These are phyloP conservation scores for Drosophila nigricruria DNA, from an alignment of 2,888 invertebrate genomes.

Conservation along the genomic window DNA sequence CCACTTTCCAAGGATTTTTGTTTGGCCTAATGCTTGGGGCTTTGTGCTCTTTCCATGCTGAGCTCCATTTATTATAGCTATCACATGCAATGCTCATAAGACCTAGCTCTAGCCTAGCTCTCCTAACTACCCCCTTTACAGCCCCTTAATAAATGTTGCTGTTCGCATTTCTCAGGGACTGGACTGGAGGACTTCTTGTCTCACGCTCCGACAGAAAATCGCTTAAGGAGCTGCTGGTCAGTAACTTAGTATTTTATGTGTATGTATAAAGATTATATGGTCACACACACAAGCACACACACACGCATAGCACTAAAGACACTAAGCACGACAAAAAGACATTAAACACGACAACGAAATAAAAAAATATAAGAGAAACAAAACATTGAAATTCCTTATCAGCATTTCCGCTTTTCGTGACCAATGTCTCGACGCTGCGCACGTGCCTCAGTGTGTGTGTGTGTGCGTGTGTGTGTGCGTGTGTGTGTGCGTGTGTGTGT, in stretches of 20 bases:
- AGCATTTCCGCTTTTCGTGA: constrained; percentile 86
- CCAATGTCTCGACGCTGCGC: constrained; percentile 82
- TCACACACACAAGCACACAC: constrained; percentile 45
- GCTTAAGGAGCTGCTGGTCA: constrained; percentile 42
- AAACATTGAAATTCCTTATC: constrained; percentile 85
- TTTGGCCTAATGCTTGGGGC: constrained; percentile 3
- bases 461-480: constrained; percentile 14
- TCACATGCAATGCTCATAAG: constrained; percentile 35
- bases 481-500: constrained; percentile 12
- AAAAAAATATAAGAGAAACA: constrained; percentile 69
- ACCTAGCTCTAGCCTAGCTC: not conserved
- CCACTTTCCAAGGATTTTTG: not conserved
- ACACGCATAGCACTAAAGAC: constrained; percentile 71
- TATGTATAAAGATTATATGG: constrained; percentile 73
- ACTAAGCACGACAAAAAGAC: constrained; percentile 85
- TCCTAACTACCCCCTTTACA: not conserved
- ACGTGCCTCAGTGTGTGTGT: constrained; percentile 35
- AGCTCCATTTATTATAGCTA: constrained; percentile 10
- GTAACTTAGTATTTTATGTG: constrained; percentile 68
- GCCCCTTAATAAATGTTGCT: constrained; percentile 12
- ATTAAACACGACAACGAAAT: constrained; percentile 85
- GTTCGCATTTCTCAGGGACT: constrained; percentile 34
- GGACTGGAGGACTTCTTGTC: constrained; percentile 27
- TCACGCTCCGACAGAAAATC: constrained; percentile 41
- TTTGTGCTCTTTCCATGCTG: constrained; percentile 2